Conservation (phyloP, 2,113 vertebrate genomes). For the Orientallactaga bullata region DNA sequence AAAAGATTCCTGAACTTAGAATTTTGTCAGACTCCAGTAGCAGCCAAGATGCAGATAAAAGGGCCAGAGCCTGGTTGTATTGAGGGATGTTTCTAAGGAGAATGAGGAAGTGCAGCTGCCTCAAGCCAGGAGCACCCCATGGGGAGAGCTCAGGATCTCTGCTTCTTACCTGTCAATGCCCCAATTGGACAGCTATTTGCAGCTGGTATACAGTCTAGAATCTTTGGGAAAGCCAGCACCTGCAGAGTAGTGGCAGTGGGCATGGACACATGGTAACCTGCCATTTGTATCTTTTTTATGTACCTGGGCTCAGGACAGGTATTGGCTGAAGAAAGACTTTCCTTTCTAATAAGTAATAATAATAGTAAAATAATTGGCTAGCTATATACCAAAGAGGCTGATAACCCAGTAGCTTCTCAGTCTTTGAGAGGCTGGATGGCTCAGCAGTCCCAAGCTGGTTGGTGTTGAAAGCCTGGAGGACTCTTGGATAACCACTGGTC, state of each 20-base stretch:
- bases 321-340: not conserved
- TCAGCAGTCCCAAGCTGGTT: too few relatives aligned
- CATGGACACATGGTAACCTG: accelerated
- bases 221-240: not conserved
- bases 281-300: not conserved
- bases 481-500: too few relatives aligned
- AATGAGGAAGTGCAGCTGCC: too few relatives aligned
- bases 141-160: accelerated
- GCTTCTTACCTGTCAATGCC: not conserved
- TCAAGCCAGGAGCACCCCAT: not conserved
- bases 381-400: too few relatives aligned
- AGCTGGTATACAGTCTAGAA: not conserved
- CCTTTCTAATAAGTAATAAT: too few relatives aligned
- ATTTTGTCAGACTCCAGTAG: not conserved
- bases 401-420: too few relatives aligned
- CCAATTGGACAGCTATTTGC: not conserved
- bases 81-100: not conserved
- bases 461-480: too few relatives aligned
- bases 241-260: not conserved
- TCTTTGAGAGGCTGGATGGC: too few relatives aligned
- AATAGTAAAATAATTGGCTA: too few relatives aligned
- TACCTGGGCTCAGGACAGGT: not conserved
- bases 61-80: too few relatives aligned
- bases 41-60: not conserved
- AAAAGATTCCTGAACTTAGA: not conserved